phyloP scores from a whole-genome alignment of 2,797 vertebrate genomes.

The Spondyliosoma cantharus region DNA sequence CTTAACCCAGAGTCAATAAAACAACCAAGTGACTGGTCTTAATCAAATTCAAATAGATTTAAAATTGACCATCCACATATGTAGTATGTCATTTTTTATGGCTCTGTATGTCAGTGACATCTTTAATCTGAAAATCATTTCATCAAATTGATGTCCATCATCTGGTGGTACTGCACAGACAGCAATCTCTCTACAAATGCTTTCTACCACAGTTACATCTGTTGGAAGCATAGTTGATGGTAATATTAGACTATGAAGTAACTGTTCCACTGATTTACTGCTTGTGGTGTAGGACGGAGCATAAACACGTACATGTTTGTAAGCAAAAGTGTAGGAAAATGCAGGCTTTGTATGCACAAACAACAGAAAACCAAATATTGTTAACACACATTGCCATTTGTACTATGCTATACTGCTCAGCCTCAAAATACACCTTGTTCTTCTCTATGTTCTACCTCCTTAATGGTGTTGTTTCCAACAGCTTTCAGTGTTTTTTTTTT shows the following conservation, averaged over 20 bases:
- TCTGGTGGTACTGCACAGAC: background rate
- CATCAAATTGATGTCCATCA: background rate
- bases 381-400: background rate
- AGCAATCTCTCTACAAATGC: background rate
- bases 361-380: background rate
- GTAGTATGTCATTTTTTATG: too few relatives aligned
- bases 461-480: conserved; percentile 15
- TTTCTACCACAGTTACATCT: background rate
- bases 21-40: background rate
- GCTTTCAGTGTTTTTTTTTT: background rate
- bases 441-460: conserved; percentile 3
- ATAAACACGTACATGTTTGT: too few relatives aligned
- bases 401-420: background rate
- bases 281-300: background rate
- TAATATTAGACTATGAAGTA: background rate
- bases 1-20: background rate
- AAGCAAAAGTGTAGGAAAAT: too few relatives aligned
- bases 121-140: background rate
- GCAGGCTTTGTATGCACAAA: too few relatives aligned
- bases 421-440: background rate
- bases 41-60: background rate
- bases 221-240: background rate
- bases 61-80: background rate
- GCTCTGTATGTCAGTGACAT: too few relatives aligned
- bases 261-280: background rate